These are phyloP conservation scores for Ecliptopera silaceata DNA, from an alignment of 2,888 invertebrate genomes.

Conservation along the genomic window DNA sequence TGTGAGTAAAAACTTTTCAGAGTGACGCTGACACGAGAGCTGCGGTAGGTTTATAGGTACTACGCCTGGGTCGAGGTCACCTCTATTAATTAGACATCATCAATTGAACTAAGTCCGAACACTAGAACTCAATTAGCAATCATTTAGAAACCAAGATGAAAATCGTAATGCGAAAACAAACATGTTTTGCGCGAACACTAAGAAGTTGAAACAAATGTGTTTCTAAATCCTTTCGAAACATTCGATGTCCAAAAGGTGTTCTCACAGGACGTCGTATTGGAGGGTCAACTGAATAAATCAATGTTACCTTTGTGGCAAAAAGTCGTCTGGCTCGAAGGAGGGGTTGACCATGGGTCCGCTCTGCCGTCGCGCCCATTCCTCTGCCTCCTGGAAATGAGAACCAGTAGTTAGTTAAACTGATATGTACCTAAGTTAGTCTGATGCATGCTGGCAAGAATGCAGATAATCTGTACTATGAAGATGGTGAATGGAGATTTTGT, in stretches of 20 bases:
- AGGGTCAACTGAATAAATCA: too few relatives aligned
- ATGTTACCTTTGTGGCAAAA: slow-evolving; percentile 67
- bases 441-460: too few relatives aligned
- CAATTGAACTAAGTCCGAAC: slow-evolving; percentile 6
- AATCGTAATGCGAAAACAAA: not conserved
- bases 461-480: too few relatives aligned
- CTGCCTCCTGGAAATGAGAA: slow-evolving; percentile 59
- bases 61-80: slow-evolving; percentile 2
- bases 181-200: too few relatives aligned
- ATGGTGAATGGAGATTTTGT: too few relatives aligned
- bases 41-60: not conserved
- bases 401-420: not conserved
- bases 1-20: not conserved
- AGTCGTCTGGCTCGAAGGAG: slow-evolving; percentile 79
- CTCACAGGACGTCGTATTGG: too few relatives aligned
- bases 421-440: too few relatives aligned
- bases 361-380: slow-evolving; percentile 66
- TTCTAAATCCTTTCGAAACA: too few relatives aligned
- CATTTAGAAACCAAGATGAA: slow-evolving; percentile 1
- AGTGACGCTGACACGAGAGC: not conserved
- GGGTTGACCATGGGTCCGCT: slow-evolving; percentile 77
- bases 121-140: slow-evolving; percentile 11
- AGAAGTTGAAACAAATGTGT: too few relatives aligned
- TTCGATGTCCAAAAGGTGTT: too few relatives aligned
- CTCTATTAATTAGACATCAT: slow-evolving; percentile 10